Evolutionary conservation across 2,113 vertebrate species (phyloP).

Genomic region (Aleadryas rufinucha): DNA sequence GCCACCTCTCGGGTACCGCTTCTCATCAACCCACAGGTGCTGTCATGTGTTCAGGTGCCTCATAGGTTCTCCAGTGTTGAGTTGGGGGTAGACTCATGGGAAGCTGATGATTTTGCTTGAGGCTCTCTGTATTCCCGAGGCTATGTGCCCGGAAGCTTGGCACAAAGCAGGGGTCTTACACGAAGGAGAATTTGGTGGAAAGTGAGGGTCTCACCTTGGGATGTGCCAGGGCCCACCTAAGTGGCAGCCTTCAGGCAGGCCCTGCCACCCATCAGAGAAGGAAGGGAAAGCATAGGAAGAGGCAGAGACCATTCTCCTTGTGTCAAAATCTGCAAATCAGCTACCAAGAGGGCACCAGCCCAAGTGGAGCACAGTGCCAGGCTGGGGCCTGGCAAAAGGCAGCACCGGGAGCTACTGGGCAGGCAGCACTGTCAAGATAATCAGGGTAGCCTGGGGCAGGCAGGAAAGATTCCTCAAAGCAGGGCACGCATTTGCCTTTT

Average conservation of each 20-base stretch:
- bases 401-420: fast-evolving
- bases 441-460: neutral
- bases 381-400: neutral
- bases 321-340: neutral
- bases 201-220: neutral
- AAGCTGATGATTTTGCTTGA: neutral
- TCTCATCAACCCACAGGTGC: fast-evolving
- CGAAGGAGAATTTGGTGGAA: neutral
- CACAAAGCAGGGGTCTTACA: neutral
- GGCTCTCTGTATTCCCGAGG: neutral
- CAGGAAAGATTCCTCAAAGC: neutral
- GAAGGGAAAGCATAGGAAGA: neutral
- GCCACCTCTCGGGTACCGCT: neutral
- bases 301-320: neutral
- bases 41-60: neutral
- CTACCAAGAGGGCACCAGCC: neutral
- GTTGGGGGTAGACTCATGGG: fast-evolving
- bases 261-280: neutral
- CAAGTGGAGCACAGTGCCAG: neutral
- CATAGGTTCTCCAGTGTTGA: neutral
- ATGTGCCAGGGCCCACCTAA: neutral
- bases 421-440: neutral
- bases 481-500: neutral
- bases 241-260: neutral
- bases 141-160: fast-evolving